Evolutionary conservation across 2,797 vertebrate genomes (phyloP).

Genomic region (Tangara arthus): DNA sequence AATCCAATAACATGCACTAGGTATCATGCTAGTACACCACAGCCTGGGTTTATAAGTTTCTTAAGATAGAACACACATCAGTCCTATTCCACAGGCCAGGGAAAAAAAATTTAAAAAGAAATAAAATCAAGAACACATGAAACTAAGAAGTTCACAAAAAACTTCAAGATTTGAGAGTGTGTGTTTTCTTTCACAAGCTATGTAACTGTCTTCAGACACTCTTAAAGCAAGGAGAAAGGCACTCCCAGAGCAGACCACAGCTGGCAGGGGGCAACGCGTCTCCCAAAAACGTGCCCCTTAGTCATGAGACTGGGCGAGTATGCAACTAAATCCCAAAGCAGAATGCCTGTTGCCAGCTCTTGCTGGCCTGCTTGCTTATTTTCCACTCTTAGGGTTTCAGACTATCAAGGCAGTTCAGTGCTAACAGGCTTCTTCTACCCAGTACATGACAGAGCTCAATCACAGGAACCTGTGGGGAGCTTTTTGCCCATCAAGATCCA

Average conservation of each 20-base stretch:
- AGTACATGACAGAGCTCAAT: background rate
- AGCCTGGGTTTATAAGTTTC: background rate
- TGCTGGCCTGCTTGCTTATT: background rate
- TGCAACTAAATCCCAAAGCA: background rate
- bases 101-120: rapidly evolving
- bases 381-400: background rate
- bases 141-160: background rate
- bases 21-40: background rate
- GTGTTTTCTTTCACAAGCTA: background rate
- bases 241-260: background rate
- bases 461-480: background rate
- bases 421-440: background rate
- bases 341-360: background rate
- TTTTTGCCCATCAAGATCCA: background rate
- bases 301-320: background rate
- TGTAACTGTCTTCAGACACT: background rate
- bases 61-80: background rate
- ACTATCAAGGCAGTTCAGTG: background rate
- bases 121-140: background rate
- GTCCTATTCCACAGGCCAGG: background rate
- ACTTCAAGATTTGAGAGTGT: background rate
- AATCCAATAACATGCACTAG: background rate
- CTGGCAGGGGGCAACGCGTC: background rate
- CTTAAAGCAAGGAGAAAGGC: background rate
- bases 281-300: background rate